Conservation (phyloP, 2,113 vertebrate genomes). For the Oreochromis aureus region DNA sequence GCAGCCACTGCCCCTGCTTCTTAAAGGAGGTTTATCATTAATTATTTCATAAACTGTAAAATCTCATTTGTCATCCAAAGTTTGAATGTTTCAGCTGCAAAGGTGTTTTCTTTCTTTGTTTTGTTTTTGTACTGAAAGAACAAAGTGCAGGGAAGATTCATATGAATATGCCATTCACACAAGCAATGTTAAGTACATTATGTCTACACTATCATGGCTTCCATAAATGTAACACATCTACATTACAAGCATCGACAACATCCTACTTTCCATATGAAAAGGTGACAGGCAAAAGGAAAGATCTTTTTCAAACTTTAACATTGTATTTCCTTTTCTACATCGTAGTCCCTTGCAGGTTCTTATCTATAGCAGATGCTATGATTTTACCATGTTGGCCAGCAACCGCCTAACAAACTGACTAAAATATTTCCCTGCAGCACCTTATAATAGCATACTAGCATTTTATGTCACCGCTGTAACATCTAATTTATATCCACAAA, state of each 20-base stretch:
- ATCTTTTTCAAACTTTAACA: neutral
- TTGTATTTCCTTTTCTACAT: neutral
- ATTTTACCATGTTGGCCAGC: neutral
- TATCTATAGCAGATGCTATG: neutral
- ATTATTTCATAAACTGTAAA: neutral
- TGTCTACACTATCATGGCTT: neutral
- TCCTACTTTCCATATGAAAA: neutral
- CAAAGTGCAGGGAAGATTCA: neutral
- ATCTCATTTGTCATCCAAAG: neutral
- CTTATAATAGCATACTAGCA: neutral
- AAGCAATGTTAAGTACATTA: neutral
- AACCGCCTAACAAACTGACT: neutral
- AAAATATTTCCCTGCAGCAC: neutral
- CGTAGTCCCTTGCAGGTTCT: neutral
- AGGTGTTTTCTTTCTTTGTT: neutral
- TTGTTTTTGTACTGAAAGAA: neutral
- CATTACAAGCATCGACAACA: neutral
- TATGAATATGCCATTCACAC: neutral
- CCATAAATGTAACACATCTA: neutral
- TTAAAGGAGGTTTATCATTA: neutral
- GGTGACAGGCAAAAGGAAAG: neutral
- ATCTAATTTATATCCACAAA: neutral
- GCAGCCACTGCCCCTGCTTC: neutral
- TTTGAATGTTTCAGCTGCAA: neutral
- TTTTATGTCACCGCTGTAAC: neutral